Percentiles rank a stretch among this genome's conserved stretches.
Conservation (phyloP, 2,113 vertebrate genomes). For the Salvator merianae region DNA sequence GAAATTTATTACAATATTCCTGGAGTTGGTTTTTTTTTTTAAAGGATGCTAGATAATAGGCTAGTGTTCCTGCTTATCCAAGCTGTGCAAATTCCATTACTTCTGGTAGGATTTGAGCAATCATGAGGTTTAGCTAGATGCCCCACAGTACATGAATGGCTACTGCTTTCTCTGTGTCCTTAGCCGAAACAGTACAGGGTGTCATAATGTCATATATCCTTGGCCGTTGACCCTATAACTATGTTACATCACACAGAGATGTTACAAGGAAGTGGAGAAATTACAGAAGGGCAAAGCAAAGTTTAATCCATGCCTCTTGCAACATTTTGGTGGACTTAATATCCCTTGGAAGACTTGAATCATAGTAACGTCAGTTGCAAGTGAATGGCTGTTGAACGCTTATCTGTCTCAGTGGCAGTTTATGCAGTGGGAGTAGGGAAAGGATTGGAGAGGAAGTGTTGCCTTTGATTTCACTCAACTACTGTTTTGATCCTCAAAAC, state of each 20-base stretch:
- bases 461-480: too few relatives aligned
- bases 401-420: background rate
- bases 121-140: background rate
- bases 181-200: background rate
- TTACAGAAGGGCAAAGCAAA: background rate
- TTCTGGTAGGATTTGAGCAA: background rate
- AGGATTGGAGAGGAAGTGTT: too few relatives aligned
- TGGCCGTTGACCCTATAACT: background rate
- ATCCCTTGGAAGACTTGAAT: slow-evolving; percentile 26
- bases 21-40: background rate
- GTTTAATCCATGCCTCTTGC: background rate
- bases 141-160: background rate
- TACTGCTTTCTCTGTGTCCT: background rate
- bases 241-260: background rate
- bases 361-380: slow-evolving; percentile 61
- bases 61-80: background rate
- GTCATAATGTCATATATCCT: background rate
- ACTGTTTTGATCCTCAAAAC: too few relatives aligned
- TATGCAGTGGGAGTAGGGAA: too few relatives aligned
- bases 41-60: background rate
- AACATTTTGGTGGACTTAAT: background rate
- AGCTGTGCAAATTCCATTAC: background rate
- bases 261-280: background rate
- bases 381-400: slow-evolving; percentile 45
- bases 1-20: background rate